Evolutionary conservation across 30 jellyfish, hydroid and myxozoan genomes (phyloP).

Genomic region (Mastigias papua): DNA sequence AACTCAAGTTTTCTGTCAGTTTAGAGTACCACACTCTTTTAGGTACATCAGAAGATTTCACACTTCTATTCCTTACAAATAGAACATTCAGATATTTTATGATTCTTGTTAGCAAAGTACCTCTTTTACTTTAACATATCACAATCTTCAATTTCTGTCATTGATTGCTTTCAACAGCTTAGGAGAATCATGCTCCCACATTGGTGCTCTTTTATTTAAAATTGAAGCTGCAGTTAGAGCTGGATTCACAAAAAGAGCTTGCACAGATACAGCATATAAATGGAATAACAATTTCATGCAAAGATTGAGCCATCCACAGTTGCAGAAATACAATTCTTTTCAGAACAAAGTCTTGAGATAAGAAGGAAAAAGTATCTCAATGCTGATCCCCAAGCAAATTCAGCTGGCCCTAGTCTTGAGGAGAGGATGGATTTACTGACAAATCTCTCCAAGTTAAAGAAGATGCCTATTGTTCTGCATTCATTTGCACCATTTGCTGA

Average conservation of each 20-base stretch:
- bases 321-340: not conserved
- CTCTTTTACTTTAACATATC: not conserved
- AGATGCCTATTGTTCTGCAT: conserved; percentile 7
- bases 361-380: not conserved
- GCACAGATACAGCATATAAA: not conserved
- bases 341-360: not conserved
- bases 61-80: not conserved
- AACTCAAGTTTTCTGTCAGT: no score
- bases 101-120: not conserved
- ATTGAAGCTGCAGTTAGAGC: conserved; percentile 37
- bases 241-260: conserved; percentile 1
- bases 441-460: not conserved
- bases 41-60: not conserved
- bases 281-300: not conserved
- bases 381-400: not conserved
- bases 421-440: not conserved
- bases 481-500: not conserved
- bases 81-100: not conserved
- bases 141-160: not conserved
- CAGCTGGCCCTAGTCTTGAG: not conserved
- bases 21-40: not conserved
- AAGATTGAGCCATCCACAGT: conserved; percentile 1
- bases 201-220: conserved; percentile 26
- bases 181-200: conserved; percentile 35
- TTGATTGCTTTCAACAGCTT: not conserved